Evolutionary conservation across 2,113 vertebrate species (phyloP), one percentile per base, ranked within the genome.

Genomic region (Engystomops pustulosus): DNA sequence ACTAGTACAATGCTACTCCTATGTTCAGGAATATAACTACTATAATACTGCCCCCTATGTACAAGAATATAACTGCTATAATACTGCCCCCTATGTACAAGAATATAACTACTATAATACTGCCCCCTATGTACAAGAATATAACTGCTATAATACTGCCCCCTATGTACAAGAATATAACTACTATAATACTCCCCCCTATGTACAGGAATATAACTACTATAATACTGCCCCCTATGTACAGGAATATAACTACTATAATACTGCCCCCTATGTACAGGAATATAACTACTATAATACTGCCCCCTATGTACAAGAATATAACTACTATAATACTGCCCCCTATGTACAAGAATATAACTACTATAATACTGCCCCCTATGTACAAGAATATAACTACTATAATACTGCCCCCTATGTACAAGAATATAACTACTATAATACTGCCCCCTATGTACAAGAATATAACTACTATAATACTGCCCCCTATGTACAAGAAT

Each of bases 101-200:
- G 38, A 41, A 41, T 41, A 41, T 47, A 47, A 47, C 44, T 47
- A 47, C 44, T 47, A 47, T 47, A 47, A 47, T 47, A 47, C 38
- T 41, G 38, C 38, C 38, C 38, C 38, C 38, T 41, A 41, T 41
- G 38, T 41, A 41, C 38, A 41, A 47, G 44, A 55, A 55, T 55
- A 55, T 23, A 55, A n/a, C 20, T 23, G 23, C n/a, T 23, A 55
- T 23, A 55, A 55, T n/a, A 23, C 53, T 55, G 9, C 53, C 20
- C n/a, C 53, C 53, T 23, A 55, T 55, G 53, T 55, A 55, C 20
- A 55, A n/a, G n/a, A 55, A 55, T 55, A 55, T 55, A 55, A 55
- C 53, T 23, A 55, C 20, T 8, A 55, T 23, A 55, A 55, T 55
- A 51, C 14, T 51, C 1, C 7, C n/a, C 20, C 51, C 51, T n/a